phyloP scores from a whole-genome alignment of 2,888 invertebrate species.

The Bedellia somnulentella region DNA sequence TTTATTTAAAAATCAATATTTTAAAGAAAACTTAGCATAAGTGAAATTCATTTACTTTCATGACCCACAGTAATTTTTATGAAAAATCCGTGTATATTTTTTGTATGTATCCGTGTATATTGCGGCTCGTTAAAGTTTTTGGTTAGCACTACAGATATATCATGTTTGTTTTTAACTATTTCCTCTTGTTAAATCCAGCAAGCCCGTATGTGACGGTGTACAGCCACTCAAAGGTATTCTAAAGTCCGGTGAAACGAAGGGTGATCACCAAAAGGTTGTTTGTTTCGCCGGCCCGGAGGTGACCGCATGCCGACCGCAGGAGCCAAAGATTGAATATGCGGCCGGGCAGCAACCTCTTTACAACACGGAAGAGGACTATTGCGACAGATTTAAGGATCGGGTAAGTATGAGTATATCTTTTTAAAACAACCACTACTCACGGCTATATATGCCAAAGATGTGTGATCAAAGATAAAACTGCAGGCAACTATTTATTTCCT shows the following conservation, averaged over 20 bases:
- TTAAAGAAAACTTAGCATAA: too few species aligned
- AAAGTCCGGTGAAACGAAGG: slow-evolving; percentile 34
- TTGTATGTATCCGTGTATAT: too few species aligned
- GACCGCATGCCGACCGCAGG: background rate
- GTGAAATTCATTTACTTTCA: too few species aligned
- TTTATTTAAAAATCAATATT: too few species aligned
- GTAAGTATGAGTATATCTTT: slow-evolving; percentile 15
- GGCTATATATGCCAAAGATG: background rate
- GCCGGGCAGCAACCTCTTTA: slow-evolving; percentile 34
- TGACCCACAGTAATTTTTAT: too few species aligned
- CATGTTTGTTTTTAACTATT: too few species aligned
- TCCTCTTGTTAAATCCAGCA: too few species aligned
- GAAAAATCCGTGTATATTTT: too few species aligned
- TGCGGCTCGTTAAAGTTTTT: too few species aligned
- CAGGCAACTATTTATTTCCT: too few species aligned
- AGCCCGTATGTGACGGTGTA: slow-evolving; percentile 31
- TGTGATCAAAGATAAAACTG: too few species aligned
- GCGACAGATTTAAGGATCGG: slow-evolving; percentile 26
- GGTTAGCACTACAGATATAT: too few species aligned
- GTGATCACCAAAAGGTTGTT: slow-evolving; percentile 49
- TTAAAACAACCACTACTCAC: background rate
- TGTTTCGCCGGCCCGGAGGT: slow-evolving; percentile 45
- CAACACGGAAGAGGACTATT: slow-evolving; percentile 31
- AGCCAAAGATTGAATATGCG: slow-evolving; percentile 17
- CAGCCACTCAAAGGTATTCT: slow-evolving; percentile 43